Base-by-base conservation (phyloP, 2,888 invertebrate genomes). In the Electrophaes corylata region DNA sequence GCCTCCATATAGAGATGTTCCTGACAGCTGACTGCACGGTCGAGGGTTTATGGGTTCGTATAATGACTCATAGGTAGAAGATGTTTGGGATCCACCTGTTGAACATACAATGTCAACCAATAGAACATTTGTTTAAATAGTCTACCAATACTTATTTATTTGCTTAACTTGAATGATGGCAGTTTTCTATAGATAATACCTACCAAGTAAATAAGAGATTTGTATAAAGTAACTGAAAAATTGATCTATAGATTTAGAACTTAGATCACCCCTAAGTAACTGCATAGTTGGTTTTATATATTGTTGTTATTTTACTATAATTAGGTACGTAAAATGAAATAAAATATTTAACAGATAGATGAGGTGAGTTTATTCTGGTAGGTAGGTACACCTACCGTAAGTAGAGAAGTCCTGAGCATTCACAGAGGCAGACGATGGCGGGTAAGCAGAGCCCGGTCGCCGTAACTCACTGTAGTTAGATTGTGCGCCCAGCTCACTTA, bases 1-100 rank as follows among this genome's bases (percentile, higher is more conserved):
- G 0, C 93, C 93, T 19, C 93, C 92, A 69, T 94, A 94, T 26
- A 93, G 69, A 0, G 94, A 93, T 31, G 94, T 93, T 0, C 93
- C 93, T 2, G 94, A 94, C 75, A 94, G 79, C 65, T 94, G 93
- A 73, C 93, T 93, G 50, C 93, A 93, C 0, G 93, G 93, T 49
- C 93, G 79, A 0, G 94, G 94, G 69, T 93, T 93, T 44, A 94
- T 94, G 0, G 94, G 94, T 68, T 94, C 94, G 79, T 94, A 94
- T 37, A 94, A 80, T 1, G 94, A 94, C 74, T 94, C 94, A 67
- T 94, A 94, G 0, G 93, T 93, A 2, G 94, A 94, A 0, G 94
- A 95, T 31, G 93, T 93, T 86, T 95, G 88, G 1, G 92, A 92
- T 10, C 92, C 92, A 48, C 58, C 58, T 58, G 11, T 8, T 26